phyloP scores from a whole-genome alignment of 2,113 vertebrate genomes.

The Aphyosemion australe region DNA sequence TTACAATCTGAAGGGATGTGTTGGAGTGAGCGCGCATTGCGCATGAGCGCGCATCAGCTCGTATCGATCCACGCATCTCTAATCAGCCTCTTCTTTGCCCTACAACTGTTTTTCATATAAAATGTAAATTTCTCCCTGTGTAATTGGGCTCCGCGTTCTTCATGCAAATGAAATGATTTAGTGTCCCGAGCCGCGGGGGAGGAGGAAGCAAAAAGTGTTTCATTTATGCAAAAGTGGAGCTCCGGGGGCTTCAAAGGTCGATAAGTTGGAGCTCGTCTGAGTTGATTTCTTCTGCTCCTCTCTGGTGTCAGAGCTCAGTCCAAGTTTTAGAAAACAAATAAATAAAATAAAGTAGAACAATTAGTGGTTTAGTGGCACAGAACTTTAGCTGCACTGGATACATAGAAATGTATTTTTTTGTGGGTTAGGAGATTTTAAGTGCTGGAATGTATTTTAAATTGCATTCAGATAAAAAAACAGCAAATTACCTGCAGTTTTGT shows the following conservation, averaged over 20 bases:
- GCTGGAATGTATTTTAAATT: no score
- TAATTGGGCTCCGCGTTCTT: slow-evolving; percentile 64
- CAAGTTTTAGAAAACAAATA: slow-evolving; percentile 18
- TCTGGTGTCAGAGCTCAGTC: slow-evolving; percentile 23
- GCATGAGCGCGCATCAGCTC: slow-evolving; percentile 13
- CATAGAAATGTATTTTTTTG: no score
- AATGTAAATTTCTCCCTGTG: slow-evolving; percentile 60
- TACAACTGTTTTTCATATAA: slow-evolving; percentile 73
- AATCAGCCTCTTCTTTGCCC: slow-evolving; percentile 60
- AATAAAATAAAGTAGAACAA: slow-evolving; percentile 28
- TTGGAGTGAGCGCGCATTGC: slow-evolving; percentile 7
- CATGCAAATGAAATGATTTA: slow-evolving; percentile 68
- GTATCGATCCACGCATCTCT: slow-evolving; percentile 67
- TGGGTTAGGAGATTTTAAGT: no score
- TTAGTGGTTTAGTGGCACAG: neutral
- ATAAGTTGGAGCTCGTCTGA: slow-evolving; percentile 54
- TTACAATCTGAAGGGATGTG: slow-evolving; percentile 15
- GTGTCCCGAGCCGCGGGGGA: slow-evolving; percentile 17
- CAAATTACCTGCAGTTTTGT: no score
- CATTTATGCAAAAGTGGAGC: slow-evolving; percentile 57
- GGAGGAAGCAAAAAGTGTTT: slow-evolving; percentile 8
- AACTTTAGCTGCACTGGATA: no score
- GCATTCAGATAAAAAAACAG: no score
- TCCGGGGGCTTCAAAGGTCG: slow-evolving; percentile 60
- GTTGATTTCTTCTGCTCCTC: slow-evolving; percentile 29